These are phyloP conservation scores for Perizoma affinitatum DNA, from an alignment of 2,888 invertebrate genomes.

Conservation along the genomic window DNA sequence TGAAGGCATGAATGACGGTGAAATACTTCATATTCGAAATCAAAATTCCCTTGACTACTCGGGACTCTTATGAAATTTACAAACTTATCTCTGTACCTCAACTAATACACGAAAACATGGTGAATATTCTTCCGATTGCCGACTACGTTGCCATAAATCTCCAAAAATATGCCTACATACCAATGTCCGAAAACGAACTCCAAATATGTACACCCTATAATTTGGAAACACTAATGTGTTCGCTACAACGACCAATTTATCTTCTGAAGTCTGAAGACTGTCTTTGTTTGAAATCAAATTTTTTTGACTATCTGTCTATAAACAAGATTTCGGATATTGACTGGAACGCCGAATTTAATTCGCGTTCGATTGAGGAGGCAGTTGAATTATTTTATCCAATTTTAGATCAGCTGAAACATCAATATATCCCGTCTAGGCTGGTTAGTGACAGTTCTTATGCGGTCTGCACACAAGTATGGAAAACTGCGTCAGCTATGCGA, in stretches of 20 bases:
- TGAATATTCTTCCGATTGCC: background rate
- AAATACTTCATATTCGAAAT: constrained; percentile 37
- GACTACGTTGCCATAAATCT: constrained; percentile 4
- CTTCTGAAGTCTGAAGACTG: background rate
- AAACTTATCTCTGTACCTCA: background rate
- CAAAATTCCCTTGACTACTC: constrained; percentile 28
- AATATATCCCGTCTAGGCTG: too few relatives aligned
- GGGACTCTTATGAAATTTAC: constrained; percentile 2
- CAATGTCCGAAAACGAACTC: constrained; percentile 1
- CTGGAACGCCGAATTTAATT: too few relatives aligned
- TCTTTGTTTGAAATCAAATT: too few relatives aligned
- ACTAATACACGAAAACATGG: background rate
- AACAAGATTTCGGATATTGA: too few relatives aligned
- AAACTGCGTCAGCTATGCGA: too few relatives aligned
- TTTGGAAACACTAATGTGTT: background rate
- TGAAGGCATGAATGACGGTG: constrained; percentile 25
- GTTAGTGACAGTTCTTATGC: too few relatives aligned
- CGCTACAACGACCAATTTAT: background rate
- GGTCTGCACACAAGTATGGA: too few relatives aligned
- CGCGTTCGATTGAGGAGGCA: too few relatives aligned
- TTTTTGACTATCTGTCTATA: too few relatives aligned
- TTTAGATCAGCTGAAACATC: too few relatives aligned
- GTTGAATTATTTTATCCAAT: too few relatives aligned
- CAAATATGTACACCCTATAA: background rate
- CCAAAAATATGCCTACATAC: constrained; percentile 1